These are phyloP conservation scores for Pelosia muscerda DNA, from an alignment of 2,888 invertebrate species.

Conservation along the genomic window DNA sequence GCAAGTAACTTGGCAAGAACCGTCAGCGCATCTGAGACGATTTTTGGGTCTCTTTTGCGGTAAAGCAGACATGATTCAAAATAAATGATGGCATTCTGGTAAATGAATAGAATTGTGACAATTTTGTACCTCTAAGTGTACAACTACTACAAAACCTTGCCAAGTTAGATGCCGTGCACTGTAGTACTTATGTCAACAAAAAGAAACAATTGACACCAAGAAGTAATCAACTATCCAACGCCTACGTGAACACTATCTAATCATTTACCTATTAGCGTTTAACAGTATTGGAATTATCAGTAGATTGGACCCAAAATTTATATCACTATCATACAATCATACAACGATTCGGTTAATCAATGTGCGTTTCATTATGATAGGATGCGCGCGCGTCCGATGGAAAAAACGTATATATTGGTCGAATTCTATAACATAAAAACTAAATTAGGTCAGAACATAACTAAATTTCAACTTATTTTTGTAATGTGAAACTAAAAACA, in stretches of 20 bases:
- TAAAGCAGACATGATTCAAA: too few species aligned
- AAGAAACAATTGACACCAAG: neutral
- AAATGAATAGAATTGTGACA: too few species aligned
- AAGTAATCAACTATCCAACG: conserved; percentile 19
- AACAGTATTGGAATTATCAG: conserved; percentile 61
- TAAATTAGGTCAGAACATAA: neutral
- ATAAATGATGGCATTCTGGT: too few species aligned
- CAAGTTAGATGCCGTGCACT: too few species aligned
- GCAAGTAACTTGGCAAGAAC: too few species aligned
- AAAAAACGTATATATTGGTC: neutral
- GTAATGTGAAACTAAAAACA: too few species aligned
- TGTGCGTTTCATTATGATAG: conserved; percentile 14
- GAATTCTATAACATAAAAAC: neutral
- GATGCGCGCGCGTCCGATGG: conserved; percentile 4
- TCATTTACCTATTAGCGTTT: conserved; percentile 45
- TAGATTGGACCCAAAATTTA: conserved; percentile 60
- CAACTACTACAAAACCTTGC: too few species aligned
- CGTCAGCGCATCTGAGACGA: too few species aligned
- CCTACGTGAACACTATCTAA: conserved; percentile 38
- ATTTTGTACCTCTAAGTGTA: too few species aligned
- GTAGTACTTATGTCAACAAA: neutral
- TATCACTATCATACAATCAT: conserved; percentile 62
- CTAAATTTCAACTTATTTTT: neutral
- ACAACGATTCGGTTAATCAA: conserved; percentile 55
- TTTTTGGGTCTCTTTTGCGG: too few species aligned